Evolutionary conservation across 2,113 vertebrate genomes (phyloP).

Genomic region (Eidolon helvum): DNA sequence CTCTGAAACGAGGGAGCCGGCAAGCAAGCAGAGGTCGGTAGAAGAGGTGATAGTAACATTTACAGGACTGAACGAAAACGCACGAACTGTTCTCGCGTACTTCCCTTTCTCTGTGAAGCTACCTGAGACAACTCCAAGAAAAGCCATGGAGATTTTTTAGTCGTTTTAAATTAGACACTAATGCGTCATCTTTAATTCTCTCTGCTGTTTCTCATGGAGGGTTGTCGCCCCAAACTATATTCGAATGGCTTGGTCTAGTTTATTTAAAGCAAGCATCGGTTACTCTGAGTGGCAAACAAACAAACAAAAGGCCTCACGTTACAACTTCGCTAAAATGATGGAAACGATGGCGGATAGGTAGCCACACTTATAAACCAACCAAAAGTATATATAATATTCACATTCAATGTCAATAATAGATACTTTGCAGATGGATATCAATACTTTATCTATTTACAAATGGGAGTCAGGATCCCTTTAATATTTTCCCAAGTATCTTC

Average conservation of each 20-base stretch:
- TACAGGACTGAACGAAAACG: constrained; percentile 36
- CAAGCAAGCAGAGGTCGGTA: constrained; percentile 56
- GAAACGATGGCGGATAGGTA: not conserved
- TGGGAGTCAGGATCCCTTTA: not conserved
- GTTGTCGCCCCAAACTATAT: constrained; percentile 37
- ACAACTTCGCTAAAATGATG: constrained; percentile 34
- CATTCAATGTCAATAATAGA: not conserved
- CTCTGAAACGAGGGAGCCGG: constrained; percentile 58
- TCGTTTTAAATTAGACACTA: constrained; percentile 71
- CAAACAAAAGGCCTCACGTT: not conserved
- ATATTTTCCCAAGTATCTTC: not conserved
- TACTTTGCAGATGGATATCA: not conserved
- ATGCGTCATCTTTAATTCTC: constrained; percentile 72
- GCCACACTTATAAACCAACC: not conserved
- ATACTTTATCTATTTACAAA: not conserved
- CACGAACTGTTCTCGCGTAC: constrained; percentile 33
- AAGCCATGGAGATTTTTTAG: constrained; percentile 58
- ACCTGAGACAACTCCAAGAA: constrained; percentile 69
- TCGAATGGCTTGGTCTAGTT: not conserved
- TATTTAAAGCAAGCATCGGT: not conserved
- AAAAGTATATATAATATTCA: not conserved
- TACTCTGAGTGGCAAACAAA: not conserved
- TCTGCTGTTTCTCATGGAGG: constrained; percentile 63
- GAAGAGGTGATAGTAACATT: constrained; percentile 61
- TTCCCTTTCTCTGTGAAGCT: constrained; percentile 50